Base-by-base conservation (phyloP, 2,888 invertebrate species). In the Sepiola atlantica region DNA sequence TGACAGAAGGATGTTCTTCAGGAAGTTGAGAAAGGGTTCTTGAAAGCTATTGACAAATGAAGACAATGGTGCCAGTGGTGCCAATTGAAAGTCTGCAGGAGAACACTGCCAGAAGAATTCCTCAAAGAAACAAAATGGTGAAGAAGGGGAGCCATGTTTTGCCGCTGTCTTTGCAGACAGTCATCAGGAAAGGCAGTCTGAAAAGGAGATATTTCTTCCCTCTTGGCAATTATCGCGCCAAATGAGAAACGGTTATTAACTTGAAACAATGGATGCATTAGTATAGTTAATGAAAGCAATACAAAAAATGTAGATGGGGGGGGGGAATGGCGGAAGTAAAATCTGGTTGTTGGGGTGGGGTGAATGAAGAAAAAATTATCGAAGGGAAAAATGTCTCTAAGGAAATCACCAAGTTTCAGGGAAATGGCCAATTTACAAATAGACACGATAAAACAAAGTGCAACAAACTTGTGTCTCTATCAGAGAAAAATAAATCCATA, bases 371-470 rank as follows among this genome's bases (percentile, higher is more conserved):
- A n/a, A 77, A 77, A 77, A 77, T n/a, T 4, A 16, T 77, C n/a
- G 8, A n/a, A 32, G 77, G 77, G 77, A 77, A 77, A 45, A 77
- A 77, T 77, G 16, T 77, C 77, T n/a, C n/a, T n/a, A 16, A 77
- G 77, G 77, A 77, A 77, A 77, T 77, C n/a, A 77, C 77, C 12
- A 16, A 77, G n/a, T 77, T 77, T n/a, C 77, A n/a, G 10, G 77
- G 77, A 77, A 77, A n/a, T 77, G 16, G 77, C 12, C 77, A 77
- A 77, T 77, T 77, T 77, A 77, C 77, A 77, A 77, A 77, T n/a
- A 77, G 77, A n/a, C 77, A n/a, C 77, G n/a, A n/a, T 77, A 77
- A 77, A 77, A 77, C 77, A 77, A n/a, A 77, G 77, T 77, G 77
- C 77, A n/a, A 77, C 77, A 77, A n/a, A 77, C 77, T 77, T 77